Evolutionary conservation across 2,113 vertebrate genomes (phyloP), one percentile per base, ranked within the genome.

Genomic region (Forbesichthys agassizii): DNA sequence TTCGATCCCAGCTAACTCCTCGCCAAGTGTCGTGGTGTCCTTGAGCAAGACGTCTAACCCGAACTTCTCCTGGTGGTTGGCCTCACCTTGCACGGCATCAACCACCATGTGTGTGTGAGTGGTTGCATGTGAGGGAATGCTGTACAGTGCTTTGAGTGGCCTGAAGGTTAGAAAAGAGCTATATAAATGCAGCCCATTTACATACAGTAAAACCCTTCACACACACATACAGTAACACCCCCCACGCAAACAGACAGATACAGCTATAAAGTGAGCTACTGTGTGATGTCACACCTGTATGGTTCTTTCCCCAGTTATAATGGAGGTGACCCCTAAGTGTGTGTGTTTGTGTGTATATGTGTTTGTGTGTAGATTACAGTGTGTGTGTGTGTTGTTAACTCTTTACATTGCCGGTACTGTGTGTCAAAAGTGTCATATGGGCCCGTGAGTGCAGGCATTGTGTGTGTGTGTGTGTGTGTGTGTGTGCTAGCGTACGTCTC

Each of bases 251-350:
- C 20, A 27, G 27, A 27, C 27, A 27, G 27, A 27, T 27, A 27
- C 27, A 27, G 27, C 2, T 69, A 61, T 74, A 20, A 49, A 81
- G 71, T 20, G 46, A 64, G 42, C 33, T 14, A 72, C 65, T 9
- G 33, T 0, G 14, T 52, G 57, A 69, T 67, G 3, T 52, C 61
- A 61, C 49, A 33, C 33, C 68, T 72, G 55, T 75, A 64, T 18
- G 59, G 48, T 54, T 71, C 42, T 12, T 59, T 80, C 48, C 56
- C 20, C 66, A 52, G 66, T 75, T 75, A 80, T 64, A 84, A 81
- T 75, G 67, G 66, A 27, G 33, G n/a, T 72, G 76, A 80, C 75
- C 42, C 51, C 66, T 73, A 89, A 84, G 88, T 55, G 54, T 55
- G 54, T 55, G 54, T 55, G 11, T 36, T 9, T 42, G 33, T 12